Base-by-base conservation (phyloP, 2,113 vertebrate genomes). In the Otus sunia region DNA sequence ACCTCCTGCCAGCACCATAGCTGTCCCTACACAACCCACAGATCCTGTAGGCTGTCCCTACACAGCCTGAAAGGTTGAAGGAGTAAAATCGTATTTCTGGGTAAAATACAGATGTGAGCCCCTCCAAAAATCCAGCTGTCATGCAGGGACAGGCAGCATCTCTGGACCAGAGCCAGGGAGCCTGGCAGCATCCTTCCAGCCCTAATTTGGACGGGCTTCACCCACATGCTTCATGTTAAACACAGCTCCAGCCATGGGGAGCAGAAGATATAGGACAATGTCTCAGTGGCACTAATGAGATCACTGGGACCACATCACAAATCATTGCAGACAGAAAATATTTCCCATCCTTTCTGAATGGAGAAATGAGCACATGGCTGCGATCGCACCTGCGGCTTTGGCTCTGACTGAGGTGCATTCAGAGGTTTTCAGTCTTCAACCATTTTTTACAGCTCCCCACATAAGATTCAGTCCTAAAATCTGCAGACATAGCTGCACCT, bases 281-380 rank as follows among this genome's bases (percentile, higher is more conserved):
- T 25, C 41, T 21, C 52, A 26, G 29, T 4, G 5, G 49, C 52
- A 12, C 36, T 11, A 26, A 47, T 12, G 47, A 74, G 37, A 80
- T 79, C 34, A 9, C 0, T 27, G 34, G 49, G 68, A 78, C 8
- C 34, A 14, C 1, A 8, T 2, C 13, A 12, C 37, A 74, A 60
- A 67, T 36, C 25, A 13, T 0, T n/a, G 56, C n/a, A 37, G 49
- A 21, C 55, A 45, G 73, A 36, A 86, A 87, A 32, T 29, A 37
- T 10, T 53, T 41, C 39, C 89, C 17, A 5, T 29, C 53, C 63
- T 50, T 26, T 22, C 11, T 43, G 63, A 85, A 22, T 2, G 5
- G 34, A 7, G 47, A 66, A 80, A 74, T 1, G 1, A 1, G 3
- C 36, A 29, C 0, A 0, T 6, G 56, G 68, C 63, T 3, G 11